Evolutionary conservation across 1,140 invertebrate genomes (phyloP).

Genomic region (Bombus confusus): DNA sequence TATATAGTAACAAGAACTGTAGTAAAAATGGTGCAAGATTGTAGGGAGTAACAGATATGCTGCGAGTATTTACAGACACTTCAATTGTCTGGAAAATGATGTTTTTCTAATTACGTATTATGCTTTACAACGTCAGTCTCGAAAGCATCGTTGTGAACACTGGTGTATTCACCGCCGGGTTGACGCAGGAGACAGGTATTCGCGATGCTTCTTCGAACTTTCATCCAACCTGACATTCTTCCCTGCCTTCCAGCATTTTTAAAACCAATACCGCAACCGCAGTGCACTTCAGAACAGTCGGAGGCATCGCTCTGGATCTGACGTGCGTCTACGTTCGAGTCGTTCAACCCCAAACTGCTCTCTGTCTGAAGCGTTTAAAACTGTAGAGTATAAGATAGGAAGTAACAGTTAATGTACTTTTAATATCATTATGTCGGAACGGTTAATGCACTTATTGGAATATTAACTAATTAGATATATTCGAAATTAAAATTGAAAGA

Average conservation of each 20-base stretch:
- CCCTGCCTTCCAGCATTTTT: background rate
- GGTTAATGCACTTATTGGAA: no score
- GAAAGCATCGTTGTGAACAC: background rate
- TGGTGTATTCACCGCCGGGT: background rate
- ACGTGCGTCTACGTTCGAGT: background rate
- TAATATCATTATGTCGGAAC: background rate
- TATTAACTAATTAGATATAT: background rate
- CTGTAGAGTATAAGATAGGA: conserved; percentile 28
- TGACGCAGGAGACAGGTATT: conserved; percentile 43
- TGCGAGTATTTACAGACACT: background rate
- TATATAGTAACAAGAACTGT: no score
- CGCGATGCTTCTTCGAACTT: conserved; percentile 63
- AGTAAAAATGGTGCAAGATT: background rate
- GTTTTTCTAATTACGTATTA: no score
- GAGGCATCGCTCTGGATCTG: conserved; percentile 20
- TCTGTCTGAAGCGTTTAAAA: conserved; percentile 57
- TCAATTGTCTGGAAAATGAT: background rate
- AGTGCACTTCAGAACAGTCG: conserved; percentile 12
- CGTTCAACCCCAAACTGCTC: conserved; percentile 27
- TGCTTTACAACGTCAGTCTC: conserved; percentile 4
- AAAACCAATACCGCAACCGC: conserved; percentile 18
- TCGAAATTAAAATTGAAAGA: background rate
- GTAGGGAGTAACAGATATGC: no score
- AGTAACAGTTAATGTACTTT: background rate
- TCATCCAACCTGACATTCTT: conserved; percentile 46